Base-by-base conservation (phyloP, 2,797 vertebrate genomes). In the Cynodonichthys magdalenae region DNA sequence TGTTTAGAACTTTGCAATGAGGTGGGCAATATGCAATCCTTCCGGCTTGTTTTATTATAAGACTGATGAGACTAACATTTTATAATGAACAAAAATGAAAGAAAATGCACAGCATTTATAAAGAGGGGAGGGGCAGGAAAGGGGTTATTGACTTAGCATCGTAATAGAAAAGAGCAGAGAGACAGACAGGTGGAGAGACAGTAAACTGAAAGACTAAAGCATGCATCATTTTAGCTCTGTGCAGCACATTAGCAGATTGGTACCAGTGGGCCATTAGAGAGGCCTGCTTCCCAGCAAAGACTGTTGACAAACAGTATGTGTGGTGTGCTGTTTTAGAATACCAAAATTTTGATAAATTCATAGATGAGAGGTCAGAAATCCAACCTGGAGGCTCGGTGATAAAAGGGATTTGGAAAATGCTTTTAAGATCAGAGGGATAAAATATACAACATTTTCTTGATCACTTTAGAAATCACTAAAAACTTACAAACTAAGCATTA, bases 281-380 rank as follows among this genome's bases (percentile, higher is more conserved):
- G 29, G 51, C n/a, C 69, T 53, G 60, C 51, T 86, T 83, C 77
- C 71, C 66, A 81, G 75, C 67, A 86, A 77, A 82, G 70, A 75
- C 52, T 67, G 63, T 76, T 74, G 73, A 80, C 75, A 75, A 81
- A 71, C 65, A 70, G 74, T 63, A 71, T 68, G 45, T 57, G 74
- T 76, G 59, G 46, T 58, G 51, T 60, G 53, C 53, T 74, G 34
- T 36, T 36, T 36, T 15, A 62, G 49, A 31, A 63, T 57, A 55
- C 65, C 46, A 18, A 19, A 46, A 58, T 52, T 48, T 41, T 58
- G 49, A 34, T 46, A 56, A 41, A 41, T 46, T 45, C n/a, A 36
- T 2, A 49, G 24, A 20, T 19, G 11, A 41, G 24, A 36, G n/a
- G 46, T 24, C 63, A 36, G 49, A 58, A 63, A 69, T 24, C 29